Base-by-base conservation (phyloP, 2,888 invertebrate genomes). In the Lydus trimaculatus region DNA sequence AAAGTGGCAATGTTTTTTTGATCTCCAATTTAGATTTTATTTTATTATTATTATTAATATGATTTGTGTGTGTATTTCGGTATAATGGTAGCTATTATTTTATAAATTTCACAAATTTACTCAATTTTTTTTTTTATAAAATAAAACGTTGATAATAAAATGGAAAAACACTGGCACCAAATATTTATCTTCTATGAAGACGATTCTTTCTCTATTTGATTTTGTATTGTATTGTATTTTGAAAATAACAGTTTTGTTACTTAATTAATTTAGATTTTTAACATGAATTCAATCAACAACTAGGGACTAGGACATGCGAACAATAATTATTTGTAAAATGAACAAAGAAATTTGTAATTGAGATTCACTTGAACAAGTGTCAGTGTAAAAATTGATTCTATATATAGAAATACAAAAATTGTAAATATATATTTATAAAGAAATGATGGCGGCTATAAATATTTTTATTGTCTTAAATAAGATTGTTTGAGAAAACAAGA, bases 1-100 rank as follows among this genome's bases (percentile, higher is more conserved):
- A 82, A 56, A 80, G 84, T 83, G 84, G 84, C 84, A 84, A 84
- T 84, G 82, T 79, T 81, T 80, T 48, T 81, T 84, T 84, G 83
- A 84, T 84, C 84, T 84, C 83, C 82, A 77, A 80, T 80, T 75
- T 78, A 76, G 76, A 74, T 72, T 75, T 71, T 66, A 63, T 68
- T 59, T 64, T 70, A 72, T 69, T 67, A 64, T 67, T 52, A 52
- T 52, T 23, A 52, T 48, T 48, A 48, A 8, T 48, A 33, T 33
- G 7, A 33, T 52, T 70, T 71, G 58, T 63, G 63, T 75, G 61
- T 72, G 73, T 73, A 71, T 76, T 79, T 78, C 76, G 78, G 78
- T 56, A n/a, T 28, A 28, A 56, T n/a, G 56, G 56, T 80, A 80
- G 79, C 79, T 78, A 79, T 77, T 76, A 76, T 77, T 77, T 77